Base-by-base conservation (phyloP, 37 sponge, comb jelly and placozoan genomes). In the Diacarnus erythraeanus region DNA sequence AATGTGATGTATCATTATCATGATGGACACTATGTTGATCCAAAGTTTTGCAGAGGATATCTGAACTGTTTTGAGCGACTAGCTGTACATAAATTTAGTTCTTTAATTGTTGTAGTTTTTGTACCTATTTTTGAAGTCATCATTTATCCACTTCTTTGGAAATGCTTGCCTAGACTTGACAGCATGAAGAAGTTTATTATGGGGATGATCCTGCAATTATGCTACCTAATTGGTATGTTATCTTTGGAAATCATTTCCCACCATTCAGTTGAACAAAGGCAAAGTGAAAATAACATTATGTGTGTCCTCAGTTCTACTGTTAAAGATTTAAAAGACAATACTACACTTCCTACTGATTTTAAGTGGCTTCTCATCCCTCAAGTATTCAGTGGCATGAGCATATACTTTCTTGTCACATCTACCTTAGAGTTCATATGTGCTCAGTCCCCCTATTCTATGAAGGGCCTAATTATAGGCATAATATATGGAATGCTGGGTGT, bases 361-460 rank as follows among this genome's bases (percentile, higher is more conserved):
- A 60, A 60, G 61, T 60, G 61, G 61, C 22, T 60, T 4, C 4
- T 17, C 21, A 6, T 25, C 4, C 4, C 61, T 3, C 21, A 60
- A 60, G 26, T 60, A 25, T 25, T 60, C 22, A 60, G 61, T 9
- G 38, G 69, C 4, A 38, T 68, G 4, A 18, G 38, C 20, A 5
- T 37, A 9, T 37, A 38, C 69, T 21, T 68, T 8, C 38, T 68
- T 17, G 8, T 8, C 35, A 35, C 38, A 6, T 27, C 38, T 37
- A 34, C 69, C 12, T 3, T 68, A 27, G 69, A 68, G 69, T 68
- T 68, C 20, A 15, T 61, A 6, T 61, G 29, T 23, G 64, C 64
- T 29, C 64, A 61, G 64, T 23, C 29, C 21, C 64, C 69, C 27
- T 37, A 68, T 27, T 68, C 69, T 9, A 68, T 68, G 69, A 68